Evolutionary conservation across 2,113 vertebrate genomes (phyloP), one percentile per base, ranked within the genome.

Genomic region (Indicator maculatus): DNA sequence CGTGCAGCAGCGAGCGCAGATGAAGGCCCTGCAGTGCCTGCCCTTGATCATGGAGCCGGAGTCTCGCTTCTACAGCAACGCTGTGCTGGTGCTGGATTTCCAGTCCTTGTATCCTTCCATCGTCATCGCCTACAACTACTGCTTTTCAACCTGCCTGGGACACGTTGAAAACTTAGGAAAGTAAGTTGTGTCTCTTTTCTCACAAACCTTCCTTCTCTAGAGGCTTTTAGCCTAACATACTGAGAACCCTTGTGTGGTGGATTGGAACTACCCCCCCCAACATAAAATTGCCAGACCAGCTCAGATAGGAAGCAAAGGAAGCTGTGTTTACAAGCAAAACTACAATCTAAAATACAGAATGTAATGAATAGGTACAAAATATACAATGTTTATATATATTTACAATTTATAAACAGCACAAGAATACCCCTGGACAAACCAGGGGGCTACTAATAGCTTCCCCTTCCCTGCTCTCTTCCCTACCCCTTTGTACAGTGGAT

Each of bases 51-150:
- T 99, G 99, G 99, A 99, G 95, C 99, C 99, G 0, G 99, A 99
- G 82, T 99, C 99, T 1, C 99, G 99, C 77, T 99, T 99, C 97
- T 99, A 99, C 95, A 99, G 99, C 97, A 99, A 99, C 81, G 99
- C 99, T 0, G 98, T 99, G 77, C 98, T 99, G 4, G 99, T 99
- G 8, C 90, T 99, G 95, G 99, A 99, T 97, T 99, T 99, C 97
- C 99, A 99, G 97, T 99, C 99, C 0, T 97, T 99, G 9, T 99
- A 99, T 60, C 99, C 99, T 70, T 99, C 99, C 83, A 99, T 99
- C 76, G 97, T 99, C 96, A 99, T 99, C 88, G 99, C 99, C 4
- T 99, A 99, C 98, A 99, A 99, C 98, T 99, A 99, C 98, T 99
- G 99, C 91, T 99, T 95, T 98, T 99, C 99, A 88, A 99, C 99